Evolutionary conservation across 1,140 invertebrate species (phyloP).

Genomic region (Lasaia peninsularis): DNA sequence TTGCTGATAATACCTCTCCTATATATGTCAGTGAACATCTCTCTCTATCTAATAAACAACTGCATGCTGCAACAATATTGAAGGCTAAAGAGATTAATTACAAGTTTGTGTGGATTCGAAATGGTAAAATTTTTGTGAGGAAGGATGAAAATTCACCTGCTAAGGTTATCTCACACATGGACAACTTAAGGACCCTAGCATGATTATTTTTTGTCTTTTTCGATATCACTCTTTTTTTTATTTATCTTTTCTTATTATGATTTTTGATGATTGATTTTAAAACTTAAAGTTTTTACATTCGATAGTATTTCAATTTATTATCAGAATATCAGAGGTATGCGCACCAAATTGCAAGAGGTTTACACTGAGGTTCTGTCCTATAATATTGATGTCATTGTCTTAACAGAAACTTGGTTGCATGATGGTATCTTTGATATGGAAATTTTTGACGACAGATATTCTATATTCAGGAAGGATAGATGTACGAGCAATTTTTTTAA

Average conservation of each 20-base stretch:
- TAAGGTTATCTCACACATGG: slow-evolving; percentile 7
- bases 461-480: no score
- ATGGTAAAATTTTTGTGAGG: slow-evolving; percentile 25
- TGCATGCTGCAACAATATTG: slow-evolving; percentile 20
- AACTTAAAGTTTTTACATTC: not conserved
- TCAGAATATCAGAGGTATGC: slow-evolving; percentile 23
- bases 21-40: slow-evolving; percentile 21
- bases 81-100: slow-evolving; percentile 21
- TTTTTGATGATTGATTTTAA: no score
- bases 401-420: slow-evolving; percentile 27
- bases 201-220: no score
- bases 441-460: no score
- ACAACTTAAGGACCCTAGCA: no score
- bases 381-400: slow-evolving; percentile 19
- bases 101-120: slow-evolving; percentile 29
- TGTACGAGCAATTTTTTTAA: not conserved
- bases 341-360: slow-evolving; percentile 20
- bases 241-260: no score
- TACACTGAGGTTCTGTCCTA: slow-evolving; percentile 15
- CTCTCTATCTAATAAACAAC: slow-evolving; percentile 20
- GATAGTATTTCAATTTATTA: slow-evolving; percentile 18
- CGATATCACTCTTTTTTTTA: no score
- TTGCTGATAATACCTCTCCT: slow-evolving; percentile 14
- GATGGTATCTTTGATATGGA: slow-evolving; percentile 18
- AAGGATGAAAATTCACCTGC: slow-evolving; percentile 23